phyloP scores from a whole-genome alignment of 37 sponge, comb jelly and placozoan species.

The Axinella damicornis region DNA sequence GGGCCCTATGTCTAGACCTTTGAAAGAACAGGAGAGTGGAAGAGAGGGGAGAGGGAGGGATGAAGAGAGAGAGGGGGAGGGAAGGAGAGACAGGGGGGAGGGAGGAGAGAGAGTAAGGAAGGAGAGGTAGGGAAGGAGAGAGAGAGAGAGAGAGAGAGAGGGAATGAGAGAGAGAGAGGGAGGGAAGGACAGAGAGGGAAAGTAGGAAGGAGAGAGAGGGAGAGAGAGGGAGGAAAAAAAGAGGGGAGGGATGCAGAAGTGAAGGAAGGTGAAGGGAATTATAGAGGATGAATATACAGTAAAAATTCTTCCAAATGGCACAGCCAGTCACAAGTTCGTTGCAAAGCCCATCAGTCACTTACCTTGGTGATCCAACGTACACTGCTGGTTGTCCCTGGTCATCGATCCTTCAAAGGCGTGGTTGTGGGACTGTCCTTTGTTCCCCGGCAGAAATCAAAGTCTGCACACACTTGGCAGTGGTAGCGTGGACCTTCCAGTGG shows the following conservation, averaged over 20 bases:
- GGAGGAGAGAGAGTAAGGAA: not conserved
- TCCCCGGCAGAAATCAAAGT: constrained; percentile 89
- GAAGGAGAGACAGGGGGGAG: not conserved
- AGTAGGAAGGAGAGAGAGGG: too few species aligned
- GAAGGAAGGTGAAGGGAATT: too few species aligned
- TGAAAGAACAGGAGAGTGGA: not conserved
- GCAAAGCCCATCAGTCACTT: too few species aligned
- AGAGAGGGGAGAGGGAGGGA: not conserved
- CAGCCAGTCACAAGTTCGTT: too few species aligned
- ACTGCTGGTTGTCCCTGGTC: too few species aligned
- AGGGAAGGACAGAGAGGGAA: not conserved
- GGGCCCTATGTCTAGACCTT: not conserved
- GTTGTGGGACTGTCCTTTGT: constrained; percentile 75
- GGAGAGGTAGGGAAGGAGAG: not conserved
- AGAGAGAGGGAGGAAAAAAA: too few species aligned
- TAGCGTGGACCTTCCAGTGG: constrained; percentile 91
- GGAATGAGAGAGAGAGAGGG: not conserved
- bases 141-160: too few species aligned
- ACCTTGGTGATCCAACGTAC: constrained; percentile 78
- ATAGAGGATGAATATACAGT: too few species aligned
- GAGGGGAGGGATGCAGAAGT: too few species aligned
- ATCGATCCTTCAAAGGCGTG: constrained; percentile 90
- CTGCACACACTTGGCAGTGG: constrained; percentile 88
- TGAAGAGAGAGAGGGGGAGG: not conserved
- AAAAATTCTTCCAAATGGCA: too few species aligned